A percentile compares a stretch with the other conserved stretches of the same genome.
Conservation (phyloP, 2,113 vertebrate species). For the Lutjanus erythropterus region DNA sequence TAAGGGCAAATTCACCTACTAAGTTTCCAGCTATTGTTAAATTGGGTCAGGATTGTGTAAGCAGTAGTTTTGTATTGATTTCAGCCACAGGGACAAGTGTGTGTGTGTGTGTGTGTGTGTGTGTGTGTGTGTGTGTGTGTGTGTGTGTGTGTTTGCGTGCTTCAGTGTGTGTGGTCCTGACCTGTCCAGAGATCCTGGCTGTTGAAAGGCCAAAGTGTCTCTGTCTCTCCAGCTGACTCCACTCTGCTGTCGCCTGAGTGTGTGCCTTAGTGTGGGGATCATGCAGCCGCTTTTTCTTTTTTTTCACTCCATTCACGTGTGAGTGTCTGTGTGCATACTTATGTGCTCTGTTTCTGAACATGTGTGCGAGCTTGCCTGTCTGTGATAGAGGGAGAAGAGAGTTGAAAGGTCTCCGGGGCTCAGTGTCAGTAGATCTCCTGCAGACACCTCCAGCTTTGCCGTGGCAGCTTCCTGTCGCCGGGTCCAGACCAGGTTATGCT, state of each 20-base stretch:
- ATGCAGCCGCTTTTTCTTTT: conserved; percentile 2
- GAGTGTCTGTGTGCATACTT: conserved; percentile 25
- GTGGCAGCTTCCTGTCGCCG: conserved; percentile 77
- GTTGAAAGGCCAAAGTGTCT: conserved; percentile 83
- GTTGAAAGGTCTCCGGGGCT: conserved; percentile 71
- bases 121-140: conserved; percentile 72
- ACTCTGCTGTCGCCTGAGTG: conserved; percentile 76
- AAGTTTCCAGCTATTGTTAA: background rate
- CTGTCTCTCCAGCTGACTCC: conserved; percentile 81
- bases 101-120: conserved; percentile 27
- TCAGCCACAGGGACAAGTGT: conserved; percentile 42
- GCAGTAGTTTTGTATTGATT: conserved; percentile 30
- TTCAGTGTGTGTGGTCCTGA: conserved; percentile 81
- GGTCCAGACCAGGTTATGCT: conserved; percentile 64
- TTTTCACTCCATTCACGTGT: background rate
- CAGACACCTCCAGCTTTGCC: conserved; percentile 62
- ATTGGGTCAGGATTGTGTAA: conserved; percentile 24
- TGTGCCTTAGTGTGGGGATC: conserved; percentile 38
- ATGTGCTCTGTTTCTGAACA: conserved; percentile 44
- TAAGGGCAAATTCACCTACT: background rate
- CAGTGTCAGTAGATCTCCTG: conserved; percentile 71
- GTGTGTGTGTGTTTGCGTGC: conserved; percentile 27
- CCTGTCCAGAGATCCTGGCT: conserved; percentile 78
- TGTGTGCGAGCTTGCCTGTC: conserved; percentile 52
- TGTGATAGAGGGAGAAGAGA: conserved; percentile 54